Percentiles rank a stretch among this genome's conserved stretches.
phyloP scores from a whole-genome alignment of 2,888 invertebrate species.

The Diarsia brunnea region DNA sequence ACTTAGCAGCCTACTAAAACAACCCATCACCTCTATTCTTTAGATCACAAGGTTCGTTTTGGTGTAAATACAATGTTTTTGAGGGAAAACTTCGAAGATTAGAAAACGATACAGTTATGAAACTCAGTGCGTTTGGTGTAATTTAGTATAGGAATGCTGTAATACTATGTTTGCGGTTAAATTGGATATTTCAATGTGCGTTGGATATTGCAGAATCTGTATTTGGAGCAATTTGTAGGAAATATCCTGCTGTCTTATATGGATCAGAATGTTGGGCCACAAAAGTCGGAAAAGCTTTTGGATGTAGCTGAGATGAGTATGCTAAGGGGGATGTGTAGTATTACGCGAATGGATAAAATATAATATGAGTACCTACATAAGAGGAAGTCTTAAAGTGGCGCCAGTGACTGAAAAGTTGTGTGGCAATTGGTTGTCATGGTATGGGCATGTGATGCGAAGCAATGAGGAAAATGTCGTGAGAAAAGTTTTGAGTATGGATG shows the following conservation, averaged over 20 bases:
- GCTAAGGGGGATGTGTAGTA: too few relatives aligned
- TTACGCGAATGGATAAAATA: too few relatives aligned
- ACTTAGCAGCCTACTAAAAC: not conserved
- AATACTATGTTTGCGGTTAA: constrained; percentile 40
- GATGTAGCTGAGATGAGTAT: too few relatives aligned
- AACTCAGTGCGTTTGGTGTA: constrained; percentile 50
- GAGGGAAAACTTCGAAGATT: constrained; percentile 31
- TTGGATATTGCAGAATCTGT: constrained; percentile 29
- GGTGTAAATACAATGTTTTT: not conserved
- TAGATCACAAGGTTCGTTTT: not conserved
- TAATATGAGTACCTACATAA: too few relatives aligned
- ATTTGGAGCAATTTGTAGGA: constrained; percentile 15
- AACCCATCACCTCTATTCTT: not conserved
- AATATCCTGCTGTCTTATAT: not conserved
- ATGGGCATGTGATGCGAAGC: too few relatives aligned
- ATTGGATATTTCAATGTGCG: constrained; percentile 33
- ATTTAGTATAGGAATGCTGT: constrained; percentile 63
- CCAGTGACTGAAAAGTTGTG: too few relatives aligned
- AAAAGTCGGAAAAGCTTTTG: too few relatives aligned
- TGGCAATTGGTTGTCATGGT: too few relatives aligned
- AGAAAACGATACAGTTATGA: constrained; percentile 62
- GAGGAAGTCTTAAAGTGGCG: too few relatives aligned
- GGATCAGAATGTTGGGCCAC: too few relatives aligned
- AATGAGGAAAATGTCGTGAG: too few relatives aligned
- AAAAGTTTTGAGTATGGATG: too few relatives aligned